Base-by-base conservation (phyloP, 2,113 vertebrate genomes). In the Loxodonta africana region DNA sequence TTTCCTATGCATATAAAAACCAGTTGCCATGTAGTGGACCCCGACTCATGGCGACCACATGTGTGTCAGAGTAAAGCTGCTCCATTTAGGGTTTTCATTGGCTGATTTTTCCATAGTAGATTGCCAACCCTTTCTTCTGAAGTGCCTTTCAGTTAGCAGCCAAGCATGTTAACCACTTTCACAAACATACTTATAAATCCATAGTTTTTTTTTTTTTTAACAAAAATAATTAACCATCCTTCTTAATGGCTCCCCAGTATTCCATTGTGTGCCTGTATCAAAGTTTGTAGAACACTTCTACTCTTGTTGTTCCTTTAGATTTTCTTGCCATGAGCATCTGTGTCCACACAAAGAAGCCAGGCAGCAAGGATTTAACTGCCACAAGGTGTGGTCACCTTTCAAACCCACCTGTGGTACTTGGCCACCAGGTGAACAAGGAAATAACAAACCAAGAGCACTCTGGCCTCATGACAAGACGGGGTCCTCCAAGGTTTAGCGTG, bases 271-370 rank as follows among this genome's bases (percentile, higher is more conserved):
- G 46, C 26, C 67, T 20, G 17, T 11, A 26, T 7, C 1, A 5
- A 2, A 6, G 5, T 41, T 21, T 4, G 33, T 10, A 3, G 6
- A 1, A 11, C 3, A 1, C 28, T 78, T 57, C 37, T 25, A 1
- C 37, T 74, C 63, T n/a, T 63, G 30, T 6, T 8, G 8, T 23
- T 11, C 23, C 14, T 30, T 91, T n/a, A 6, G 25, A 5, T 73
- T 73, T 93, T 51, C 76, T 84, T 37, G 37, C 57, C 1, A 0
- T 12, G 28, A 71, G 8, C 23, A 25, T 83, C 69, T 20, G 1
- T 11, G 18, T 53, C 41, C 26, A 6, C 15, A 18, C 18, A 57
- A 65, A 77, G 74, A 83, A 85, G n/a, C 57, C 37, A 1, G 18
- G 25, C 26, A 15, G 67, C 12, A 26, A 46, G 48, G 6, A 26